These are phyloP conservation scores for Sinella curviseta DNA, from an alignment of 1,140 invertebrate genomes.

Conservation along the genomic window DNA sequence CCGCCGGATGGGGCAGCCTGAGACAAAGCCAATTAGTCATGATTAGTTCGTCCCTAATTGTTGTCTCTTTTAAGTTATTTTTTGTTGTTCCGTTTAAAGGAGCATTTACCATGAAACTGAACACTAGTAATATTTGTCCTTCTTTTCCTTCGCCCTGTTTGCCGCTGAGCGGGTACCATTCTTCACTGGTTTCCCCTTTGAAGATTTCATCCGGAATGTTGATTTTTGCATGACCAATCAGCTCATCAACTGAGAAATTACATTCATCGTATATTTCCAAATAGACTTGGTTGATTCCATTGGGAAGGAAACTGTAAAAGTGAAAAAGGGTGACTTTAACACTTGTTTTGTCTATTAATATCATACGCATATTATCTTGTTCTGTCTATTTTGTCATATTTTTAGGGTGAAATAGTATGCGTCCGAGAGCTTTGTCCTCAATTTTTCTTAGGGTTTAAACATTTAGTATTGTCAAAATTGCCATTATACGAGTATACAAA, in stretches of 20 bases:
- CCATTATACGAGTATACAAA: no score
- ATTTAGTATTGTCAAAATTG: no score
- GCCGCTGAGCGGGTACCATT: slow-evolving; percentile 88
- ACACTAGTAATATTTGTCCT: slow-evolving; percentile 69
- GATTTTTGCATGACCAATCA: slow-evolving; percentile 88
- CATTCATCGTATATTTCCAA: slow-evolving; percentile 96
- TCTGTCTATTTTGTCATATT: background rate
- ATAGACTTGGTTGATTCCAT: slow-evolving; percentile 82
- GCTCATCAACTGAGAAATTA: slow-evolving; percentile 91
- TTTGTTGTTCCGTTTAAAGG: slow-evolving; percentile 10
- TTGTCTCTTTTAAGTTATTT: background rate
- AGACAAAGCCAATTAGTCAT: background rate
- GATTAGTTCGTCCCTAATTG: background rate
- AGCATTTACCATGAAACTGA: slow-evolving; percentile 66
- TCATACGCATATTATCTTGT: background rate
- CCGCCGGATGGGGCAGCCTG: slow-evolving; percentile 43
- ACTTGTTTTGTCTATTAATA: background rate
- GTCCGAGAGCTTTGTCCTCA: no score
- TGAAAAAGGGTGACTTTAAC: slow-evolving; percentile 51
- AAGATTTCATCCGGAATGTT: slow-evolving; percentile 79
- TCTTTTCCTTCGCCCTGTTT: slow-evolving; percentile 91
- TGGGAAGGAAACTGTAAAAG: slow-evolving; percentile 71
- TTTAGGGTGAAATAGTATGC: background rate
- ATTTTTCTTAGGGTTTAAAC: no score
- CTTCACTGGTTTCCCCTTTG: slow-evolving; percentile 83